phyloP scores from a whole-genome alignment of 1,140 invertebrate species.

The Arctopsyche grandis region DNA sequence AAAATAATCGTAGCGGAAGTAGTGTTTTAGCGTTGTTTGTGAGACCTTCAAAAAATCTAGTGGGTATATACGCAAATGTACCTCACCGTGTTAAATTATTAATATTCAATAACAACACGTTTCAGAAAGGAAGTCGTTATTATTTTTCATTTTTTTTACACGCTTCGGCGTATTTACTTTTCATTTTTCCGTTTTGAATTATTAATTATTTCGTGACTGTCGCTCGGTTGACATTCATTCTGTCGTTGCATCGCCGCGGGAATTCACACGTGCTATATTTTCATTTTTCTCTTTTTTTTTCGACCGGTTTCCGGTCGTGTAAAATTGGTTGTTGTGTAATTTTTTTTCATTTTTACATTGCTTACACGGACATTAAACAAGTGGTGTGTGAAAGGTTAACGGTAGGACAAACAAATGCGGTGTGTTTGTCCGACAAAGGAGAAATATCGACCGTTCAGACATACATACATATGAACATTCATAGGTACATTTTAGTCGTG shows the following conservation, averaged over 20 bases:
- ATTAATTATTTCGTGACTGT: not conserved
- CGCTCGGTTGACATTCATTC: not conserved
- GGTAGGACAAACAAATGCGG: constrained; percentile 6
- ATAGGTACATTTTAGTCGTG: no score
- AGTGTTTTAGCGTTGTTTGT: no score
- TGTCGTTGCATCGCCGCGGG: not conserved
- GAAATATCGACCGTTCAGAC: not conserved
- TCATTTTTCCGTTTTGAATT: not conserved
- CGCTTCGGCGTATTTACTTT: not conserved
- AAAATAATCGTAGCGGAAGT: no score
- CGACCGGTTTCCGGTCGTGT: not conserved
- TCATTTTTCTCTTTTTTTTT: not conserved
- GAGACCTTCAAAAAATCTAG: no score
- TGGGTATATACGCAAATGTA: no score
- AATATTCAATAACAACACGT: not conserved
- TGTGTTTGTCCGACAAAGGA: constrained; percentile 2
- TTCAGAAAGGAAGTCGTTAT: not conserved
- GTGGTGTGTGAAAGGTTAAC: constrained; percentile 24
- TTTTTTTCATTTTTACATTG: not conserved
- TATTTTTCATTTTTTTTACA: not conserved
- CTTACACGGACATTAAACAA: constrained; percentile 33
- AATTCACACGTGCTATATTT: not conserved
- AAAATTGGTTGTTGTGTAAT: not conserved
- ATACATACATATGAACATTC: not conserved
- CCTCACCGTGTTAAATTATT: no score